Percentiles rank a stretch among this genome's conserved stretches.
Conservation (phyloP, 2,888 invertebrate species). For the Netelia fuscicornis region DNA sequence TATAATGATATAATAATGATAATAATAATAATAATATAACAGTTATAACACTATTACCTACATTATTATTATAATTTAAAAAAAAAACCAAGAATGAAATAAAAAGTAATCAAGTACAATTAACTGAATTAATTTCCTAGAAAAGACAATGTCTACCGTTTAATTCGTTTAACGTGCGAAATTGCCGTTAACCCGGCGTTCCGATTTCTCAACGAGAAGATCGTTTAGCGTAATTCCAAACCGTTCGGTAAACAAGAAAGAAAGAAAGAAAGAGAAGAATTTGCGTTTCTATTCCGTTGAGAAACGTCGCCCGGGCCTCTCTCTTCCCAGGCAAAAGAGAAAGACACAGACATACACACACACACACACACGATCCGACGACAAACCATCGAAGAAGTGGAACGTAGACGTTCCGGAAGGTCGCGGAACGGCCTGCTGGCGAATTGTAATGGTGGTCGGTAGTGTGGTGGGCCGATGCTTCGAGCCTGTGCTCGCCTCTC, state of each 20-base stretch:
- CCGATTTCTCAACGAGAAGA: not conserved
- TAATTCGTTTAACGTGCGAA: not conserved
- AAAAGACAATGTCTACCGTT: no score
- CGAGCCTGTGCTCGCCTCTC: constrained; percentile 27
- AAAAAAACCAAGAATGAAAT: no score
- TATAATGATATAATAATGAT: no score
- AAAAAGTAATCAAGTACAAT: no score
- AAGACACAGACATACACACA: no score
- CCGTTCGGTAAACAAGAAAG: not conserved
- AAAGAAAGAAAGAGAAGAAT: constrained; percentile 11
- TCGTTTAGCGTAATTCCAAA: not conserved
- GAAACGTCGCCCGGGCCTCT: constrained; percentile 25
- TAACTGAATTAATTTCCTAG: no score
- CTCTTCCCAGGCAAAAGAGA: no score
- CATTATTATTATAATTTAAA: no score
- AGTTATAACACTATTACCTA: no score
- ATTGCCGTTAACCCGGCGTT: not conserved
- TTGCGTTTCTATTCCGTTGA: constrained; percentile 41
- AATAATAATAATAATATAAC: no score
- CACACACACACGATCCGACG: not conserved
- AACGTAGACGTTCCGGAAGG: constrained; percentile 76
- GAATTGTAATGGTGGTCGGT: constrained; percentile 20
- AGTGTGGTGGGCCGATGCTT: constrained; percentile 41
- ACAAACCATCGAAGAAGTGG: constrained; percentile 67
- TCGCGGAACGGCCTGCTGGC: constrained; percentile 73